Evolutionary conservation across 2,888 invertebrate species (phyloP).

Genomic region (Halocaridina rubra): DNA sequence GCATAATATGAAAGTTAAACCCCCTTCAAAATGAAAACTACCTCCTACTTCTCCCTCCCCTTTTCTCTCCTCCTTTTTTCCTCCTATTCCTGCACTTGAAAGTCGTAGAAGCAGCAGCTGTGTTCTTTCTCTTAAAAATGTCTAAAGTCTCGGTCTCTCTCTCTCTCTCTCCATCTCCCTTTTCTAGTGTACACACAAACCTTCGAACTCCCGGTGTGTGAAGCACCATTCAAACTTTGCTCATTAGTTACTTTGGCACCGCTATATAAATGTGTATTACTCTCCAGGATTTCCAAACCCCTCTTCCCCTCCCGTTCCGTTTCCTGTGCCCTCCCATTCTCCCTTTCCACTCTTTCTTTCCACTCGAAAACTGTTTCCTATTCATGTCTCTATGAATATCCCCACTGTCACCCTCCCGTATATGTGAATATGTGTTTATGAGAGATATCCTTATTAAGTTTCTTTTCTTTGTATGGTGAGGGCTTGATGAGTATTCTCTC

Average conservation of each 20-base stretch:
- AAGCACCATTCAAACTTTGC: constrained; percentile 42
- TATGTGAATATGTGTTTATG: no score
- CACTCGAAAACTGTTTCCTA: background rate
- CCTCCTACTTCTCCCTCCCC: background rate
- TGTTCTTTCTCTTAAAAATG: background rate
- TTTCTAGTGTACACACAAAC: background rate
- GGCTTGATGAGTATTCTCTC: no score
- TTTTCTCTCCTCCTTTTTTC: background rate
- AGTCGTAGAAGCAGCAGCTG: no score
- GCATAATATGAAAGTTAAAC: constrained; percentile 7
- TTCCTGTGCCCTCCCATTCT: background rate
- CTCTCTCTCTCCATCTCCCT: background rate
- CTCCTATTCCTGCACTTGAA: background rate
- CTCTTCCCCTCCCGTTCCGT: background rate
- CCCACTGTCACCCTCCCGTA: no score
- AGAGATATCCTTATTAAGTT: no score
- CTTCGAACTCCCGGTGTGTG: background rate
- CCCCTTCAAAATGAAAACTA: background rate
- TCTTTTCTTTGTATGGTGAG: no score
- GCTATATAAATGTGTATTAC: constrained; percentile 13
- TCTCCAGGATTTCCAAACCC: background rate
- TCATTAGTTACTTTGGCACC: constrained; percentile 35
- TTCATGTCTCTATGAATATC: background rate
- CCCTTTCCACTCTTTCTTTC: constrained; percentile 6
- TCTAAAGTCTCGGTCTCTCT: background rate